phyloP scores from a whole-genome alignment of 2,888 invertebrate species.

The Agrypnus murinus region DNA sequence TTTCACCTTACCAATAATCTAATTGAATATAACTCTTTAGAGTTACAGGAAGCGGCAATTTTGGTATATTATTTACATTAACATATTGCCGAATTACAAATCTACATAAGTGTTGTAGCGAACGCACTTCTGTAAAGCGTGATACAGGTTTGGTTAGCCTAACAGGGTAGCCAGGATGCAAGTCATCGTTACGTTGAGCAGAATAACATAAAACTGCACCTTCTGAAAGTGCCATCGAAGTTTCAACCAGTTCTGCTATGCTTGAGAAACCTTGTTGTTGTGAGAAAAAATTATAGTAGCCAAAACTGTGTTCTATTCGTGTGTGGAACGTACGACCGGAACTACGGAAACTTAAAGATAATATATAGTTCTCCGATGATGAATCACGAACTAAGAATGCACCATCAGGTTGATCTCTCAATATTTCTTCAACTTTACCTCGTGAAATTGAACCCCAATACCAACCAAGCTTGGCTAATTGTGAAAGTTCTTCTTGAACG shows the following conservation, averaged over 20 bases:
- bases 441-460: constrained; percentile 88
- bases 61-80: constrained; percentile 80
- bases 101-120: constrained; percentile 82
- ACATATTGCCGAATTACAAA: constrained; percentile 82
- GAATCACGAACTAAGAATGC: constrained; percentile 87
- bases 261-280: constrained; percentile 73
- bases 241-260: constrained; percentile 82
- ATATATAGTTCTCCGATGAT: constrained; percentile 80
- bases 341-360: constrained; percentile 82
- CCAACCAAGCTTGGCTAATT: constrained; percentile 77
- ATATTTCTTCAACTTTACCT: constrained; percentile 81
- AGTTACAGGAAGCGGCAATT: constrained; percentile 78
- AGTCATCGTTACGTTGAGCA: constrained; percentile 75
- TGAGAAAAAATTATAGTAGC: constrained; percentile 72
- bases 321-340: constrained; percentile 78
- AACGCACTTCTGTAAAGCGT: constrained; percentile 81
- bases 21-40: constrained; percentile 75
- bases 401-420: constrained; percentile 82
- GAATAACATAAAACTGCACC: constrained; percentile 84
- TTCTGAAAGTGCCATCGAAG: constrained; percentile 82
- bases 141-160: constrained; percentile 84
- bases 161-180: constrained; percentile 82
- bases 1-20: constrained; percentile 50
- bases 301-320: constrained; percentile 82
- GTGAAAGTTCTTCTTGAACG: constrained; percentile 64